Percentiles rank a stretch among this genome's conserved stretches.
These are phyloP conservation scores for Hucho hucho DNA, from an alignment of 2,113 vertebrate species.

Conservation along the genomic window DNA sequence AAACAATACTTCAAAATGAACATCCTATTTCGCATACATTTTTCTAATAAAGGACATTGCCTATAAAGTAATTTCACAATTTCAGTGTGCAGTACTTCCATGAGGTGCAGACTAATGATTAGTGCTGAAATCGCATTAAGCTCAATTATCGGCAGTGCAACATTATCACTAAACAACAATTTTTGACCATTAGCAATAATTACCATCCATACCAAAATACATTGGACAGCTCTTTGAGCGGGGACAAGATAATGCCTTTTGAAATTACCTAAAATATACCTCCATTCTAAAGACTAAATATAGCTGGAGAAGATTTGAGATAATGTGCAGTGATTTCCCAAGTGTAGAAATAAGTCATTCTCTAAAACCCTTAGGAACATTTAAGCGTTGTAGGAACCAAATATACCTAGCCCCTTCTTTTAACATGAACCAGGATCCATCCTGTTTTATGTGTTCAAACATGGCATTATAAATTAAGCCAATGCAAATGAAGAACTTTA, in stretches of 20 bases:
- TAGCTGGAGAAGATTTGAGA: not conserved
- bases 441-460: not conserved
- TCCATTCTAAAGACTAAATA: too few relatives aligned
- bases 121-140: slow-evolving; percentile 37
- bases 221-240: slow-evolving; percentile 33
- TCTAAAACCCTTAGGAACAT: not conserved
- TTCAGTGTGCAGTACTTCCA: not conserved
- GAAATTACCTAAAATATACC: slow-evolving; percentile 34
- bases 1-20: not conserved
- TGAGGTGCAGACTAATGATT: slow-evolving; percentile 16
- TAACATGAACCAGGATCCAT: not conserved
- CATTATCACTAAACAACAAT: slow-evolving; percentile 30
- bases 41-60: not conserved
- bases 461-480: not conserved
- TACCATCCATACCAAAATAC: slow-evolving; percentile 37
- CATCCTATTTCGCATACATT: not conserved
- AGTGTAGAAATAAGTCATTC: not conserved
- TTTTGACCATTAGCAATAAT: slow-evolving; percentile 51
- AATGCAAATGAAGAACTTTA: not conserved
- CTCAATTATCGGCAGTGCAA: slow-evolving; percentile 43
- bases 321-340: not conserved
- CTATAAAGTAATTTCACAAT: not conserved
- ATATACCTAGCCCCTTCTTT: not conserved
- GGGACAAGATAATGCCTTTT: slow-evolving; percentile 46
- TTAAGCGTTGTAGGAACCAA: not conserved